Evolutionary conservation across 2,113 vertebrate species (phyloP).

Genomic region (Polyodon spathula): DNA sequence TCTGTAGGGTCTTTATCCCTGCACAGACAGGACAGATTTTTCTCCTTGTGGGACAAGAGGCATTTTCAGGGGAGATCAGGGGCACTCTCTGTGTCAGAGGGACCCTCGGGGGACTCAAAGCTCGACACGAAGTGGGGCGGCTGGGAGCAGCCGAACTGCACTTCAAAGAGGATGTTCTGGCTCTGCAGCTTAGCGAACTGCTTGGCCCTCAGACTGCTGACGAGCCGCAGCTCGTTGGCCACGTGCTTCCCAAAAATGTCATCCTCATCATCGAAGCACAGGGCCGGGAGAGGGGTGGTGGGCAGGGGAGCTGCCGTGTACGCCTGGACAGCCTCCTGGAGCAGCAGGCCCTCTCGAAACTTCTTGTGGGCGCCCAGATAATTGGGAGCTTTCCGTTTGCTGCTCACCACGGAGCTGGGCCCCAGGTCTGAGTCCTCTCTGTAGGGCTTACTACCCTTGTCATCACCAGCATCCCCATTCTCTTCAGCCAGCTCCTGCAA

Average conservation of each 20-base stretch:
- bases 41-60: too few species aligned
- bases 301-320: background rate
- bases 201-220: conserved; percentile 5
- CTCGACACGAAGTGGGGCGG: background rate
- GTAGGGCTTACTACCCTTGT: background rate
- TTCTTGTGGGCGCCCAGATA: background rate
- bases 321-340: background rate
- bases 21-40: too few species aligned
- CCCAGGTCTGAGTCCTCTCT: background rate
- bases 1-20: too few species aligned
- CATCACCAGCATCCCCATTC: background rate
- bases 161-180: conserved; percentile 15
- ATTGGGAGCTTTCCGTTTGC: background rate
- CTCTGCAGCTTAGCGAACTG: conserved; percentile 15
- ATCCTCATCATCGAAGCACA: background rate
- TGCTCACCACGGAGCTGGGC: background rate
- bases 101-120: background rate
- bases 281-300: background rate
- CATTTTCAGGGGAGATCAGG: too few species aligned
- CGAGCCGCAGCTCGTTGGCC: conserved; percentile 11
- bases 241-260: conserved; percentile 10
- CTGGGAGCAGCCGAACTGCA: conserved; percentile 11
- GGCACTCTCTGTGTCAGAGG: background rate
- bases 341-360: background rate
- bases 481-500: conserved; percentile 8